A percentile compares a stretch with the other conserved stretches of the same genome.
These are phyloP conservation scores for Nomada ruficornis DNA, from an alignment of 2,888 invertebrate genomes.

Conservation along the genomic window DNA sequence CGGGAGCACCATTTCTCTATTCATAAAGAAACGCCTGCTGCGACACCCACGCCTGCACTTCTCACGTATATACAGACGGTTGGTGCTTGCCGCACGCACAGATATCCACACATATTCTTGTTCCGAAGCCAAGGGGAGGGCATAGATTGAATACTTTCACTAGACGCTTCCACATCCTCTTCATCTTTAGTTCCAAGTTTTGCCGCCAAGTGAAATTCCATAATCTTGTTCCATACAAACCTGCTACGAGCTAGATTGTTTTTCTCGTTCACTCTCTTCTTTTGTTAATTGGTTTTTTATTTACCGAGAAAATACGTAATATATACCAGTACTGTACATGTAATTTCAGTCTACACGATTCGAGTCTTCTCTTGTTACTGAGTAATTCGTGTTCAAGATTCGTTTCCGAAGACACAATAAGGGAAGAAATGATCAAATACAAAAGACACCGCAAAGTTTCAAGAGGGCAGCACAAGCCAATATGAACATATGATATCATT, in stretches of 20 bases:
- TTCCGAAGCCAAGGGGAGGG: constrained; percentile 48
- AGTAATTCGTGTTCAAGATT: constrained; percentile 23
- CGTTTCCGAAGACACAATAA: constrained; percentile 34
- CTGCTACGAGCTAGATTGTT: too few relatives aligned
- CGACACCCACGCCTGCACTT: constrained; percentile 66
- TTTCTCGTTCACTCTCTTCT: too few relatives aligned
- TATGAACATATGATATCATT: constrained; percentile 42
- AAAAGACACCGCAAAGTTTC: constrained; percentile 13
- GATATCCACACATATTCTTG: constrained; percentile 61
- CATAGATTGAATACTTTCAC: constrained; percentile 20
- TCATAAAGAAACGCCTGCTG: constrained; percentile 68
- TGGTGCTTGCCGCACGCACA: constrained; percentile 62
- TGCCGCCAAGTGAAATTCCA: neutral
- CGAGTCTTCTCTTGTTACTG: constrained; percentile 2
- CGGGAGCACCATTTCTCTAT: constrained; percentile 56
- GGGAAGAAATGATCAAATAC: constrained; percentile 30
- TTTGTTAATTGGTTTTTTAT: too few relatives aligned
- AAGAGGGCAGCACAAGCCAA: constrained; percentile 58
- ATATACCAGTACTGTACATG: too few relatives aligned
- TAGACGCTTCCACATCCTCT: constrained; percentile 29
- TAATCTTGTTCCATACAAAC: neutral
- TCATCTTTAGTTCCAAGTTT: constrained; percentile 3
- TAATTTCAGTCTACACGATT: neutral
- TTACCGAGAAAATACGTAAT: too few relatives aligned
- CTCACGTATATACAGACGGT: constrained; percentile 54